phyloP scores from a whole-genome alignment of 2,113 vertebrate genomes.

The Ovibos moschatus region DNA sequence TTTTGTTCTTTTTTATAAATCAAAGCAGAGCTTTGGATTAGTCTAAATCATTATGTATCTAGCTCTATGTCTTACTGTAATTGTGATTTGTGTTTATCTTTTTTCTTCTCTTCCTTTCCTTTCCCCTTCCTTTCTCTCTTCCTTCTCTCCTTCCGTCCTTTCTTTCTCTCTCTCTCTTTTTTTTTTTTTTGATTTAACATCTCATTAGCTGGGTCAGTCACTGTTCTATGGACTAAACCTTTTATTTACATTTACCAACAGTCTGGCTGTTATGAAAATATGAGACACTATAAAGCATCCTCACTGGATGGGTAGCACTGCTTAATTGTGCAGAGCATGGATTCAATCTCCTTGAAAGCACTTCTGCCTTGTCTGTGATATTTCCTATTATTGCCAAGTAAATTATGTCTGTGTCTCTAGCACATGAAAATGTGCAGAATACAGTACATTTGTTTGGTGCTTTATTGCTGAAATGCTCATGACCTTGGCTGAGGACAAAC shows the following conservation, averaged over 20 bases:
- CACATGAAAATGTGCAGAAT: background rate
- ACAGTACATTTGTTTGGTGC: background rate
- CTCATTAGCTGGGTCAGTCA: background rate
- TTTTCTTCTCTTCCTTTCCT: background rate
- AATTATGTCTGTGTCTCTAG: background rate
- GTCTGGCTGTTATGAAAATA: constrained; percentile 29
- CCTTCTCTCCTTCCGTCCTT: background rate
- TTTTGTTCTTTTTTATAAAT: background rate
- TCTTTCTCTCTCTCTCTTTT: background rate
- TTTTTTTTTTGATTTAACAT: constrained; percentile 12
- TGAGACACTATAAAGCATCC: constrained; percentile 10
- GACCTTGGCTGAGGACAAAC: constrained; percentile 27
- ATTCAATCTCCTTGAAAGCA: background rate
- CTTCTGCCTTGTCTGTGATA: background rate
- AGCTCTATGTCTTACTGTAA: background rate
- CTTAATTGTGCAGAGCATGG: background rate
- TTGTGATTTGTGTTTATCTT: constrained; percentile 17
- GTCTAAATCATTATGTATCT: background rate
- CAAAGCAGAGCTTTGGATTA: background rate
- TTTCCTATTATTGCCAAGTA: constrained; percentile 4
- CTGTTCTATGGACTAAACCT: constrained; percentile 5
- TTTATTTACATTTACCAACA: constrained; percentile 54
- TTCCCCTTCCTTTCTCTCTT: background rate
- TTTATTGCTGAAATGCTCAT: constrained; percentile 38
- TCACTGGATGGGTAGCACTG: background rate